Percentiles rank a stretch among this genome's conserved stretches.
These are phyloP conservation scores for Drosophila sucinea DNA, from an alignment of 1,140 invertebrate species.

Conservation along the genomic window DNA sequence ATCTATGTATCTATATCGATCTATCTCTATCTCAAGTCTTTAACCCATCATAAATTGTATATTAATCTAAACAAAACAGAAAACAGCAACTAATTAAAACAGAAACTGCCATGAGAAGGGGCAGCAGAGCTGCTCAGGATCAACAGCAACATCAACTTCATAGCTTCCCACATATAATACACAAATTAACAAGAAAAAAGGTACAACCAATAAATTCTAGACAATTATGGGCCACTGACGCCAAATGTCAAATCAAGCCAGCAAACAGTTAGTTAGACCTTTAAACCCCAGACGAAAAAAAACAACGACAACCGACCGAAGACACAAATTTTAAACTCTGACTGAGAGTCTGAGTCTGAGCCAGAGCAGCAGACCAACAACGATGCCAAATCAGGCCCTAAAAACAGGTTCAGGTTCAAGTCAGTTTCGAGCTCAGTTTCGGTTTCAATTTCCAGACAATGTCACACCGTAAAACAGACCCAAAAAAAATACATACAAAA, in stretches of 20 bases:
- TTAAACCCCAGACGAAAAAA: conserved; percentile 55
- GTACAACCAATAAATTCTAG: conserved; percentile 81
- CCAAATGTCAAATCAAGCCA: conserved; percentile 82
- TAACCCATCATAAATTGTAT: conserved; percentile 24
- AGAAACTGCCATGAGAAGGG: conserved; percentile 25
- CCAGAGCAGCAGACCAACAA: conserved; percentile 20
- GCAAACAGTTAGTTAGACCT: conserved; percentile 79
- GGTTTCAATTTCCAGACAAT: conserved; percentile 72
- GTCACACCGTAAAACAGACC: conserved; percentile 74
- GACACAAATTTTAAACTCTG: background rate
- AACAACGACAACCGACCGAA: background rate
- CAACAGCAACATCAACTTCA: background rate
- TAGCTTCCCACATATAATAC: conserved; percentile 58
- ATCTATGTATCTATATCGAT: conserved; percentile 23
- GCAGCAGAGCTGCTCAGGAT: conserved; percentile 35
- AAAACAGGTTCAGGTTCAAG: conserved; percentile 77
- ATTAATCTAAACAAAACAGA: conserved; percentile 50
- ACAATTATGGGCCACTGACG: conserved; percentile 81
- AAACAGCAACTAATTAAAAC: conserved; percentile 67
- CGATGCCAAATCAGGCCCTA: conserved; percentile 78
- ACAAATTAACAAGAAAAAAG: conserved; percentile 78
- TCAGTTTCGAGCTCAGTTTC: conserved; percentile 44
- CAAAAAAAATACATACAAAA: conserved; percentile 28
- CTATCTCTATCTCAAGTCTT: background rate
- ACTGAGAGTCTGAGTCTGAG: background rate